Evolutionary conservation across 2,113 vertebrate genomes (phyloP).

Genomic region (Carassius gibelio): DNA sequence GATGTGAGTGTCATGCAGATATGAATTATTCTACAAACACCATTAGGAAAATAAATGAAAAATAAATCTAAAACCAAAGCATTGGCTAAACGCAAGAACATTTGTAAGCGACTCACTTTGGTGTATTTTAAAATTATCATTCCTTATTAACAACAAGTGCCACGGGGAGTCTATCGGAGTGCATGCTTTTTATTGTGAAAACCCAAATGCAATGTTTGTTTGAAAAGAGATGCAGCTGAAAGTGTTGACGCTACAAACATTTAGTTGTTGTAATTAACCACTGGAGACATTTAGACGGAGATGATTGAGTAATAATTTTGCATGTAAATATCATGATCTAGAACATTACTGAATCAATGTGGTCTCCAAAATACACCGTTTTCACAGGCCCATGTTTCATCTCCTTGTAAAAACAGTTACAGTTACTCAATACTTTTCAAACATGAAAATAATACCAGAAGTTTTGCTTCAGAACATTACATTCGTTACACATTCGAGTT

Average conservation of each 20-base stretch:
- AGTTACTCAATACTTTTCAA: slow-evolving; percentile 12
- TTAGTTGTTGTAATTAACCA: slow-evolving; percentile 61
- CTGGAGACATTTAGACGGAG: slow-evolving; percentile 70
- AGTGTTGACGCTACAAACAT: neutral
- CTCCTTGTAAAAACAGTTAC: slow-evolving; percentile 4
- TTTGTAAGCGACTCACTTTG: neutral
- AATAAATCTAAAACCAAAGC: neutral
- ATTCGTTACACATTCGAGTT: slow-evolving; percentile 7
- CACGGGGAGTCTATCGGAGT: neutral
- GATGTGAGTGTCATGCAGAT: neutral
- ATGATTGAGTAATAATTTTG: slow-evolving; percentile 64
- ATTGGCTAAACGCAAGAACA: neutral
- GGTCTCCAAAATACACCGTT: neutral
- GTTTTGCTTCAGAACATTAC: slow-evolving; percentile 16
- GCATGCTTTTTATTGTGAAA: neutral
- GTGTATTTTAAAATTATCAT: neutral
- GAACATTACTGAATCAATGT: neutral
- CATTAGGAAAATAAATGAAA: neutral
- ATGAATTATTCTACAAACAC: slow-evolving; percentile 13
- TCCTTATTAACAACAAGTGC: neutral
- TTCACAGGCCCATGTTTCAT: neutral
- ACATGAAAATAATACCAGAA: slow-evolving; percentile 13
- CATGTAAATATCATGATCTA: slow-evolving; percentile 47
- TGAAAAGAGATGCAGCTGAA: neutral
- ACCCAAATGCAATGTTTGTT: neutral